Evolutionary conservation across 2,888 invertebrate species (phyloP).

Genomic region (Caradrina kadenii): DNA sequence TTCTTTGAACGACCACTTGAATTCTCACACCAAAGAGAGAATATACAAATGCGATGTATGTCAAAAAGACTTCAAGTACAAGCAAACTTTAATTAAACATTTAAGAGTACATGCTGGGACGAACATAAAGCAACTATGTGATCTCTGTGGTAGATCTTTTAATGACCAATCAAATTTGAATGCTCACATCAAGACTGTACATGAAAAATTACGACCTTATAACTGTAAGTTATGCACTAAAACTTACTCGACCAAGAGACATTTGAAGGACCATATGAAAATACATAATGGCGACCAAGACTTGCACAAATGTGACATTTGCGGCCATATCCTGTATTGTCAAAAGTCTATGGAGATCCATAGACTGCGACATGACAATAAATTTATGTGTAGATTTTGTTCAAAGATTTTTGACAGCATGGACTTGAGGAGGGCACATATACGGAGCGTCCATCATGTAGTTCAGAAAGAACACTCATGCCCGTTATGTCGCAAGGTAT

Average conservation of each 20-base stretch:
- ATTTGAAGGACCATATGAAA: slow-evolving; percentile 36
- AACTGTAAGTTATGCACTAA: slow-evolving; percentile 35
- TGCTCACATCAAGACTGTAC: slow-evolving; percentile 38
- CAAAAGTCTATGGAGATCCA: slow-evolving; percentile 33
- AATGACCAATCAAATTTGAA: slow-evolving; percentile 44
- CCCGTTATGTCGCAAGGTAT: slow-evolving; percentile 24
- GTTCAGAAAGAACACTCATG: slow-evolving; percentile 2
- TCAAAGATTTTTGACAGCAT: slow-evolving; percentile 10
- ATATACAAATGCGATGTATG: slow-evolving; percentile 74
- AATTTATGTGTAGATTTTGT: slow-evolving; percentile 48
- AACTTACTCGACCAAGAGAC: slow-evolving; percentile 29
- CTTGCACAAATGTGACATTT: slow-evolving; percentile 34
- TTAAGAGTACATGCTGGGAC: slow-evolving; percentile 41
- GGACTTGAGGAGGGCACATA: neutral
- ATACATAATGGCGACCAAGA: neutral
- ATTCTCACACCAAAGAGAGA: slow-evolving; percentile 54
- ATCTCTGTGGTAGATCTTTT: slow-evolving; percentile 47
- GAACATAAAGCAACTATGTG: slow-evolving; percentile 38
- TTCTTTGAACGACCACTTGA: slow-evolving; percentile 8
- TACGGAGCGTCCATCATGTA: fast-evolving
- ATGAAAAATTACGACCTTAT: slow-evolving; percentile 38
- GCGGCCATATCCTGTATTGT: slow-evolving; percentile 7
- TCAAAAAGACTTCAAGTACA: slow-evolving; percentile 73
- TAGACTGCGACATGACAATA: slow-evolving; percentile 43
- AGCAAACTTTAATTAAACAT: slow-evolving; percentile 29